These are phyloP conservation scores for Drosophila pseudotalamancana DNA, from an alignment of 2,888 invertebrate species.

Conservation along the genomic window DNA sequence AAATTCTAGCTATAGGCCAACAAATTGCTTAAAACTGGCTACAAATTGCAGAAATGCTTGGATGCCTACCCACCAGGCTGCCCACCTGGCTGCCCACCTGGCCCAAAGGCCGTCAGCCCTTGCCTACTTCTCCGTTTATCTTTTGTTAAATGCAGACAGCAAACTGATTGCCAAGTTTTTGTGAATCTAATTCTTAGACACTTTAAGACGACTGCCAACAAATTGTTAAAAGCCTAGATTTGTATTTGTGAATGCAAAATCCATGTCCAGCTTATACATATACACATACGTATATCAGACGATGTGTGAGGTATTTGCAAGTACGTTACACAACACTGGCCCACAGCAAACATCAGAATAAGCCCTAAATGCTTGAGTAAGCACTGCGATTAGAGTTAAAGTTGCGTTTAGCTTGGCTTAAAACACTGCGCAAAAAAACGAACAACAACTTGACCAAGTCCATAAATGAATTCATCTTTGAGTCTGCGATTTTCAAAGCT, in stretches of 20 bases:
- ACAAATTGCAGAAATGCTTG: conserved; percentile 48
- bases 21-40: conserved; percentile 51
- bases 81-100: too few relatives aligned
- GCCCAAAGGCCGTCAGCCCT: neutral
- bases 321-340: conserved; percentile 6
- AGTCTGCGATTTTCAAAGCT: conserved; percentile 22
- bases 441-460: neutral
- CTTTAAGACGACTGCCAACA: conserved; percentile 36
- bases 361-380: conserved; percentile 18
- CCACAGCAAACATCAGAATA: neutral
- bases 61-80: conserved; percentile 14
- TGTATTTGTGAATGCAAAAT: conserved; percentile 10
- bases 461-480: conserved; percentile 14
- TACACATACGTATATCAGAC: too few relatives aligned
- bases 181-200: neutral
- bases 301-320: neutral
- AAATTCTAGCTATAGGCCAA: conserved; percentile 41
- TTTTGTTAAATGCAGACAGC: conserved; percentile 17
- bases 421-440: neutral
- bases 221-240: conserved; percentile 6
- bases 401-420: conserved; percentile 7
- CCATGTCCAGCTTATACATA: conserved; percentile 7
- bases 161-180: conserved; percentile 23
- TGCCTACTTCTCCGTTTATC: conserved; percentile 11
- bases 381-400: conserved; percentile 8